Percentiles rank a stretch among this genome's conserved stretches.
Conservation (phyloP, 2,797 vertebrate genomes). For the Spinus pinus region DNA sequence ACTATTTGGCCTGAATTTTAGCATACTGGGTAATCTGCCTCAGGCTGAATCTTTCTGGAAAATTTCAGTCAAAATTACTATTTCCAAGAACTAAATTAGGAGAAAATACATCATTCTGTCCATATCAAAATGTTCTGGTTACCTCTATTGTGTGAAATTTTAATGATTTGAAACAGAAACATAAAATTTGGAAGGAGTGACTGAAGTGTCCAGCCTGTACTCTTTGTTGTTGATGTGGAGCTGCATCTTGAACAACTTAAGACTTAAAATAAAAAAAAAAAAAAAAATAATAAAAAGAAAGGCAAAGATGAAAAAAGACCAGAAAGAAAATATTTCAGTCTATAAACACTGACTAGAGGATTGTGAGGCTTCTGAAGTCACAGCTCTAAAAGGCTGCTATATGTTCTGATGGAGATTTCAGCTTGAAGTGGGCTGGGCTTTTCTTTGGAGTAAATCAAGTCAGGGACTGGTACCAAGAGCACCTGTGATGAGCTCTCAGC, state of each 20-base stretch:
- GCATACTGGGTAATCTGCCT: not conserved
- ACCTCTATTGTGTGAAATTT: not conserved
- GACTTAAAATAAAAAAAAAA: not conserved
- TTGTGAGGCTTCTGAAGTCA: not conserved
- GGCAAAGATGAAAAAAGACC: not conserved
- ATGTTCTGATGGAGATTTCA: not conserved
- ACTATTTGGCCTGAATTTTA: conserved; percentile 29
- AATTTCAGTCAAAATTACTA: not conserved
- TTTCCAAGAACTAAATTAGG: conserved; percentile 19
- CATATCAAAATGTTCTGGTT: conserved; percentile 1
- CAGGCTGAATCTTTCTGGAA: conserved; percentile 27
- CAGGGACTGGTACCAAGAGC: not conserved
- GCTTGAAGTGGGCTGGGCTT: not conserved
- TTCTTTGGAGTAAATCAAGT: not conserved
- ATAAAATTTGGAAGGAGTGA: not conserved
- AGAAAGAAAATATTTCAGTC: not conserved
- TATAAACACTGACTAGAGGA: not conserved
- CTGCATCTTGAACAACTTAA: not conserved
- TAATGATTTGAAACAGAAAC: not conserved
- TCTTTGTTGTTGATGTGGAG: not conserved
- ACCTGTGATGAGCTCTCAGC: not conserved
- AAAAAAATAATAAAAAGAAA: not conserved
- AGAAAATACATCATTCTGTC: not conserved
- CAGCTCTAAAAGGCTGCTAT: not conserved
- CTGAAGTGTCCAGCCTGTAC: not conserved